Evolutionary conservation across 2,113 vertebrate species (phyloP).

Genomic region (Centropus unirufus): DNA sequence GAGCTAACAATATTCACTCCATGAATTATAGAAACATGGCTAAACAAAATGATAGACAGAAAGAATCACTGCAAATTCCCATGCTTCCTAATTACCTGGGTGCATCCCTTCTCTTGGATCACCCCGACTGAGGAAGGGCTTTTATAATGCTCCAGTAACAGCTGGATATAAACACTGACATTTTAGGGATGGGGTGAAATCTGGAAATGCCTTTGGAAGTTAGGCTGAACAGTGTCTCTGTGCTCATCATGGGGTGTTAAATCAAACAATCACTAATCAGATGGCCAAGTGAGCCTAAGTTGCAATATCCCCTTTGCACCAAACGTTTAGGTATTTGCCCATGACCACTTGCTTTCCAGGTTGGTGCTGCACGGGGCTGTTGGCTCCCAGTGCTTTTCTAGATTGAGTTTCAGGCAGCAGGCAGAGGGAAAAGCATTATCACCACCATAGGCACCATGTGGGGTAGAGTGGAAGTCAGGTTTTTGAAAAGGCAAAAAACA

Average conservation of each 20-base stretch:
- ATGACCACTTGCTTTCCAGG: background rate
- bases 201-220: background rate
- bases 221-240: background rate
- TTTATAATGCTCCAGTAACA: background rate
- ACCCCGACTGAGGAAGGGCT: background rate
- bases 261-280: background rate
- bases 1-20: background rate
- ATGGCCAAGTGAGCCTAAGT: background rate
- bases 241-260: background rate
- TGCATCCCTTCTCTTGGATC: background rate
- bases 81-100: background rate
- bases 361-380: background rate
- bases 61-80: background rate
- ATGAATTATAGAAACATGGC: background rate
- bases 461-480: background rate
- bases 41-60: background rate
- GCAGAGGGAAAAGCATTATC: background rate
- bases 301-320: background rate
- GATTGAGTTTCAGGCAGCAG: background rate
- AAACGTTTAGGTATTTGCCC: background rate
- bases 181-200: background rate
- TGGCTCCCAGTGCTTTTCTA: background rate
- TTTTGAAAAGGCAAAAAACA: background rate
- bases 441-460: background rate
- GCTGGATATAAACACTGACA: background rate